phyloP scores from a whole-genome alignment of 2,113 vertebrate genomes.

The Monarcha castaneiventris region DNA sequence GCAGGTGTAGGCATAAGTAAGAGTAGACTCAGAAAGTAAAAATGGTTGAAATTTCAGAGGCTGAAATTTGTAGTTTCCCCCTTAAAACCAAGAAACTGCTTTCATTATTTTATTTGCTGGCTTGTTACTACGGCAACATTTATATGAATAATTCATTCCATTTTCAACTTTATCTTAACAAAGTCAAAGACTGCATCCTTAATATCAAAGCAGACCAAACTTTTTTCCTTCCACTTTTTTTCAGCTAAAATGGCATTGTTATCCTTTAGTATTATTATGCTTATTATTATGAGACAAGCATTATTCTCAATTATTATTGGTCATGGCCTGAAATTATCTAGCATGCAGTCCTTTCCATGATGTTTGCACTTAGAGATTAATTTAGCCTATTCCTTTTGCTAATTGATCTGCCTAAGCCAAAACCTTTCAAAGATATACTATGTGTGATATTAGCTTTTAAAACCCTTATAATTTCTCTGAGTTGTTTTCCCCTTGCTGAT shows the following conservation, averaged over 20 bases:
- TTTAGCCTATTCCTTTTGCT: constrained; percentile 38
- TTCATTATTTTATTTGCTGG: constrained; percentile 76
- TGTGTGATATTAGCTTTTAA: constrained; percentile 13
- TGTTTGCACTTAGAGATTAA: constrained; percentile 20
- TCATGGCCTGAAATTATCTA: constrained; percentile 55
- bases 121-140: constrained; percentile 74
- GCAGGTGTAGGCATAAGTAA: neutral
- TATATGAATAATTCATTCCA: constrained; percentile 77
- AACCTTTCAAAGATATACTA: neutral
- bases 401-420: constrained; percentile 51
- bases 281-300: constrained; percentile 21
- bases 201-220: constrained; percentile 70
- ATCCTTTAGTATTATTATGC: constrained; percentile 30
- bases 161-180: constrained; percentile 74
- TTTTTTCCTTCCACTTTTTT: constrained; percentile 21
- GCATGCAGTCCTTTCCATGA: neutral
- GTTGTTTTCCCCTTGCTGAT: neutral
- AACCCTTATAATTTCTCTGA: neutral
- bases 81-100: constrained; percentile 66
- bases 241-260: constrained; percentile 43
- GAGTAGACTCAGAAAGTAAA: neutral
- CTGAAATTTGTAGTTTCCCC: constrained; percentile 49
- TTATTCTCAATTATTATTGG: constrained; percentile 49
- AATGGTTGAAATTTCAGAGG: constrained; percentile 37
- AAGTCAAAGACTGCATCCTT: constrained; percentile 74